Percentiles rank a stretch among this genome's conserved stretches.
Evolutionary conservation across 1,140 invertebrate genomes (phyloP).

Genomic region (Ips nitidus): DNA sequence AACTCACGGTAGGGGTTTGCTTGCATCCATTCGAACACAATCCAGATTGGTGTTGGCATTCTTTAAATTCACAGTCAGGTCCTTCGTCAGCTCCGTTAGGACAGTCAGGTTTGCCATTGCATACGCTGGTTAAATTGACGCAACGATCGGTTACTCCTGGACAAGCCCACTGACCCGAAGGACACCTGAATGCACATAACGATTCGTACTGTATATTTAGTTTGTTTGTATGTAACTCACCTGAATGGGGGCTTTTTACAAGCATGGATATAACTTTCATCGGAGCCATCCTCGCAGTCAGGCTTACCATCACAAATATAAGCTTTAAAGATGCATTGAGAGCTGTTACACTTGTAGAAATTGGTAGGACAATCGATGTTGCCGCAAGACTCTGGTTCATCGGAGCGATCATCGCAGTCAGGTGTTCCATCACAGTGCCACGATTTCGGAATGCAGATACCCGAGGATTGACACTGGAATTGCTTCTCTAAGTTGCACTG

Average conservation of each 20-base stretch:
- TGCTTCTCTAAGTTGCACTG: slow-evolving; percentile 87
- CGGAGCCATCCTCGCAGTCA: slow-evolving; percentile 93
- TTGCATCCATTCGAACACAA: slow-evolving; percentile 86
- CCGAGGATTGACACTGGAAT: slow-evolving; percentile 82
- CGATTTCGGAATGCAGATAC: slow-evolving; percentile 88
- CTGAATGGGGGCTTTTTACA: slow-evolving; percentile 71
- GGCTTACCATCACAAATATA: slow-evolving; percentile 95
- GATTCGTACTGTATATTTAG: not conserved
- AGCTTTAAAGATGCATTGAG: slow-evolving; percentile 87
- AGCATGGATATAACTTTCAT: slow-evolving; percentile 81
- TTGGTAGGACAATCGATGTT: slow-evolving; percentile 71
- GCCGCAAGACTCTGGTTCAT: slow-evolving; percentile 85
- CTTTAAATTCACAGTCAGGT: slow-evolving; percentile 74
- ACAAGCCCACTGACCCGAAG: slow-evolving; percentile 79
- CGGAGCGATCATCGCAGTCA: slow-evolving; percentile 91
- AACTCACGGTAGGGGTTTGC: slow-evolving; percentile 77
- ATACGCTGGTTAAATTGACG: slow-evolving; percentile 78
- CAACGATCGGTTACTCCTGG: slow-evolving; percentile 76
- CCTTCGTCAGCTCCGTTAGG: slow-evolving; percentile 93
- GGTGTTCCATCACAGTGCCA: slow-evolving; percentile 94
- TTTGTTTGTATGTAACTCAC: not conserved
- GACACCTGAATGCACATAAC: slow-evolving; percentile 59
- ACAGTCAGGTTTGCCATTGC: slow-evolving; percentile 83
- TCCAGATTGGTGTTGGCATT: slow-evolving; percentile 69
- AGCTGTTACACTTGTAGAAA: slow-evolving; percentile 85